A percentile compares a stretch with the other conserved stretches of the same genome.
phyloP scores from a whole-genome alignment of 2,113 vertebrate genomes.

The Myxocyprinus asiaticus region DNA sequence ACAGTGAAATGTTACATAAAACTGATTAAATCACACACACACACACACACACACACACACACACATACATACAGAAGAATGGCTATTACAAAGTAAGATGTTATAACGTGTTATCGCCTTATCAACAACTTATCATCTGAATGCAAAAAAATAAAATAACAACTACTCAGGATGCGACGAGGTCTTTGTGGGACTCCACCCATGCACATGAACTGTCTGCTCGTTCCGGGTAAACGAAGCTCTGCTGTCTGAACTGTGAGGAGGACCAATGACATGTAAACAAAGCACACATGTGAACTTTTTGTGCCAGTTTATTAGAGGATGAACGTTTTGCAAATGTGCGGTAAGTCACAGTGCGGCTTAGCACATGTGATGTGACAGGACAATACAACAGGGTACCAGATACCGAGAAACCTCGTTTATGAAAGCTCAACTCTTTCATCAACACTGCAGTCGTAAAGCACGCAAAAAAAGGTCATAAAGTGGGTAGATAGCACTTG shows the following conservation, averaged over 20 bases:
- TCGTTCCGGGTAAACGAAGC: conserved; percentile 1
- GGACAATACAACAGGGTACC: not conserved
- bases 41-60: too few relatives aligned
- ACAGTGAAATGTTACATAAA: not conserved
- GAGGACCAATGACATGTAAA: too few relatives aligned
- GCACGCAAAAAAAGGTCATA: not conserved
- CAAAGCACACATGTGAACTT: too few relatives aligned
- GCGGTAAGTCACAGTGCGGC: not conserved
- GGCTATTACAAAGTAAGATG: not conserved
- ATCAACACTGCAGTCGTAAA: not conserved
- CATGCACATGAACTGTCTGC: conserved; percentile 12
- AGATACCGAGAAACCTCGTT: not conserved
- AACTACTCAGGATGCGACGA: not conserved
- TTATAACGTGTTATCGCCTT: too few relatives aligned
- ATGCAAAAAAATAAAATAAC: not conserved
- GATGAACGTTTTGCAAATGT: too few relatives aligned
- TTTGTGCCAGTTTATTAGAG: too few relatives aligned
- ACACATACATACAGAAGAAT: not conserved
- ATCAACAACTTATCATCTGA: not conserved
- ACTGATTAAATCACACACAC: too few relatives aligned
- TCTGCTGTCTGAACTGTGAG: not conserved
- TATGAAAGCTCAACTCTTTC: too few relatives aligned
- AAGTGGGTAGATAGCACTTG: not conserved
- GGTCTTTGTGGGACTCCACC: conserved; percentile 26
- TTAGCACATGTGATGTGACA: not conserved